Conservation (phyloP, 2,797 vertebrate genomes). For the Sebastes iracundus region DNA sequence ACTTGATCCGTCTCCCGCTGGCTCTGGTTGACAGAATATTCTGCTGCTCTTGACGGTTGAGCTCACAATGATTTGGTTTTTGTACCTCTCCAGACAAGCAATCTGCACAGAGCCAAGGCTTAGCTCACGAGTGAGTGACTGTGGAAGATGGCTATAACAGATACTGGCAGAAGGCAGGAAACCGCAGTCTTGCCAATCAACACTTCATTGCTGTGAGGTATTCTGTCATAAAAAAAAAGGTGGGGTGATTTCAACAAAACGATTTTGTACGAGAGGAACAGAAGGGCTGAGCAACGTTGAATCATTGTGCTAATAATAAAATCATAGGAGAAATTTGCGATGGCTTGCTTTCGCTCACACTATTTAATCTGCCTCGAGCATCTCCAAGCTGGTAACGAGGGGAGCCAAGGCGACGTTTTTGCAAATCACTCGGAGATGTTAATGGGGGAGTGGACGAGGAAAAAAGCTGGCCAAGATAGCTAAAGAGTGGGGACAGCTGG, state of each 20-base stretch:
- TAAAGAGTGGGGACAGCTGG: slow-evolving; percentile 81
- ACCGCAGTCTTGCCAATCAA: slow-evolving; percentile 70
- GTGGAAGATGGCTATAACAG: slow-evolving; percentile 75
- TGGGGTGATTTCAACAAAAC: slow-evolving; percentile 62
- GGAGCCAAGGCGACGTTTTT: slow-evolving; percentile 71
- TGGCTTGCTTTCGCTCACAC: slow-evolving; percentile 63
- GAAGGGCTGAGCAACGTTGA: slow-evolving; percentile 62
- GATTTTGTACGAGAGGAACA: slow-evolving; percentile 67
- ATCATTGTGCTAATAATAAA: slow-evolving; percentile 73
- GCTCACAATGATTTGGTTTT: slow-evolving; percentile 71
- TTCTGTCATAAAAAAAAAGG: slow-evolving; percentile 55
- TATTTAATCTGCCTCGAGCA: slow-evolving; percentile 74
- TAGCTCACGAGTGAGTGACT: slow-evolving; percentile 68
- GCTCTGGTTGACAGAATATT: slow-evolving; percentile 69
- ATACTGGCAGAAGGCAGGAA: slow-evolving; percentile 74
- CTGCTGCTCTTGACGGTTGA: slow-evolving; percentile 65
- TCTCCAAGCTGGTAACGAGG: slow-evolving; percentile 73
- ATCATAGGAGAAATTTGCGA: slow-evolving; percentile 70
- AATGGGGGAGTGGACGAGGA: slow-evolving; percentile 66
- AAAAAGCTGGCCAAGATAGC: slow-evolving; percentile 74
- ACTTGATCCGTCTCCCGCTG: slow-evolving; percentile 65
- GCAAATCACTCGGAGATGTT: slow-evolving; percentile 76
- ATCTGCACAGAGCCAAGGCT: slow-evolving; percentile 66
- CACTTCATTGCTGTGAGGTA: slow-evolving; percentile 70
- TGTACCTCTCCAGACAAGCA: slow-evolving; percentile 69